Percentiles rank a stretch among this genome's conserved stretches.
phyloP scores from a whole-genome alignment of 2,113 vertebrate genomes.

The Nansenia antarctica region DNA sequence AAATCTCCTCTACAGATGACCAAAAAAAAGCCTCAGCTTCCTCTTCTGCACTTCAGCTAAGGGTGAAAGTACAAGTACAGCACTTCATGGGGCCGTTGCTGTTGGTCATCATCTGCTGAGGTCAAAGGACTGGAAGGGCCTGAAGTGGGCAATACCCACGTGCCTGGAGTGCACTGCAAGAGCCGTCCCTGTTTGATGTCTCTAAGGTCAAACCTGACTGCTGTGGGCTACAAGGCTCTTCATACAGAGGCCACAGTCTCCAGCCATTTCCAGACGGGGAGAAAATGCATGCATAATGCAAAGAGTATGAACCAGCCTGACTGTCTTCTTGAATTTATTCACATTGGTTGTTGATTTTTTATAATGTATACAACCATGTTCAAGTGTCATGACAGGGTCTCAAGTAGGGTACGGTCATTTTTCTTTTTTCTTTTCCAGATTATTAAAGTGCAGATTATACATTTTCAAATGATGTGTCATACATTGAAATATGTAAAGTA shows the following conservation, averaged over 20 bases:
- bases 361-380: neutral
- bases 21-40: too few relatives aligned
- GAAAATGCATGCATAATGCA: neutral
- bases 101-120: slow-evolving; percentile 51
- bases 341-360: neutral
- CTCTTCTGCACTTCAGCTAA: slow-evolving; percentile 13
- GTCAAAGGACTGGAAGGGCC: slow-evolving; percentile 44
- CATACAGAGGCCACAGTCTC: slow-evolving; percentile 8
- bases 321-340: neutral
- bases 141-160: slow-evolving; percentile 46
- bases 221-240: slow-evolving; percentile 45
- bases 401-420: too few relatives aligned
- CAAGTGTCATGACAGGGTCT: too few relatives aligned
- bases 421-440: too few relatives aligned
- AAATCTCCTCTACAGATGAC: too few relatives aligned
- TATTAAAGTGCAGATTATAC: too few relatives aligned
- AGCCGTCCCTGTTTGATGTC: slow-evolving; percentile 42
- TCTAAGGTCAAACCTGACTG: slow-evolving; percentile 40
- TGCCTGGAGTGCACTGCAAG: slow-evolving; percentile 24
- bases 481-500: too few relatives aligned
- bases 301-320: neutral
- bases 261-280: slow-evolving; percentile 23
- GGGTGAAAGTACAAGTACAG: slow-evolving; percentile 30
- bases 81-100: slow-evolving; percentile 15
- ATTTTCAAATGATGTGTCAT: too few relatives aligned